phyloP scores from a whole-genome alignment of 1,140 invertebrate species.

The Neuroterus valhalla region DNA sequence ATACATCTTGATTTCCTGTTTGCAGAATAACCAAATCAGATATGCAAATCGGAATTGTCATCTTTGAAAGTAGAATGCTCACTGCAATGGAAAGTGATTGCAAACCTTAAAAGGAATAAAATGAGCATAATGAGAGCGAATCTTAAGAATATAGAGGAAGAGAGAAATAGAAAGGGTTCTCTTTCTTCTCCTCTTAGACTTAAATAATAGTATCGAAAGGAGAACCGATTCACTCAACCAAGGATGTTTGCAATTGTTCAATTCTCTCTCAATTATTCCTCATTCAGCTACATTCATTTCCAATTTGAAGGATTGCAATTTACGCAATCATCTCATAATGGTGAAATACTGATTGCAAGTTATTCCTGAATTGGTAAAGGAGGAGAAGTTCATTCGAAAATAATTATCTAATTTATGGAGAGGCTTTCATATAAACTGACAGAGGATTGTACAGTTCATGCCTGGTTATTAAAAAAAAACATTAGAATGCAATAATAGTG shows the following conservation, averaged over 20 bases:
- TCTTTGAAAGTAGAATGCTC: constrained; percentile 26
- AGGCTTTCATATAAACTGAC: no score
- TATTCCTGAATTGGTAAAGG: no score
- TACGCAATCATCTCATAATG: neutral
- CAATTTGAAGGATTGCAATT: neutral
- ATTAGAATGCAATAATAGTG: no score
- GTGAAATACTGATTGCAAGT: no score
- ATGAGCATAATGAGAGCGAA: constrained; percentile 22
- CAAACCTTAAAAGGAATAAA: constrained; percentile 19
- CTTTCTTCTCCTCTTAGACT: neutral
- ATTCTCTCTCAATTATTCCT: neutral
- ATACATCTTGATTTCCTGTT: no score
- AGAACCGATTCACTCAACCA: neutral
- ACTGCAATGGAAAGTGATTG: constrained; percentile 20
- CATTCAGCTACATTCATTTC: neutral
- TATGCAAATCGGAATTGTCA: constrained; percentile 10
- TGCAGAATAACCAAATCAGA: no score
- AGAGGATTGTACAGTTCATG: no score
- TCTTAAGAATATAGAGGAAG: constrained; percentile 18
- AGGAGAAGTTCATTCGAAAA: no score
- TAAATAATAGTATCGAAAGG: constrained; percentile 12
- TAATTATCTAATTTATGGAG: no score
- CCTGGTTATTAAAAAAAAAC: no score
- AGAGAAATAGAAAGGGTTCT: constrained; percentile 21
- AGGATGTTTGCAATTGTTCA: neutral